Conservation (phyloP, 2,113 vertebrate genomes). For the Azemiops feae region DNA sequence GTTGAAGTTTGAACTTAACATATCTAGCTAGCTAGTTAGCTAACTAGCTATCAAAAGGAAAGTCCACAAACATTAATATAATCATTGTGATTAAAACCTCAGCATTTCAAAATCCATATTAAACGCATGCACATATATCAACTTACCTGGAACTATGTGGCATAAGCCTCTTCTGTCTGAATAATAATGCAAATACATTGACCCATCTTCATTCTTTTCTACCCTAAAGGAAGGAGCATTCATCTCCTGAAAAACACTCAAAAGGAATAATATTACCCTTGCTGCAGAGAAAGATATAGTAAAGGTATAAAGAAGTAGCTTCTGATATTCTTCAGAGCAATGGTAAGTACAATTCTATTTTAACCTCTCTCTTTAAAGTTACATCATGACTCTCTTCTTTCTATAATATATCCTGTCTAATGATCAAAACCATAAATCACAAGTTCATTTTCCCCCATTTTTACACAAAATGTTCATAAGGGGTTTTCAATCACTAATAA, state of each 20-base stretch:
- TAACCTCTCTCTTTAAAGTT: not conserved
- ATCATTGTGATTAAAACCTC: not conserved
- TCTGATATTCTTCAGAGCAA: not conserved
- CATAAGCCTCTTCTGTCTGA: conserved; percentile 76
- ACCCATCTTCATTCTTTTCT: conserved; percentile 73
- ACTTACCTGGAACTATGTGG: conserved; percentile 73
- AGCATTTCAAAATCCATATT: not conserved
- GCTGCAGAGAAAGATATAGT: not conserved
- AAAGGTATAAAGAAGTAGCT: not conserved
- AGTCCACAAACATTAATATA: not conserved
- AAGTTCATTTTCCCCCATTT: not conserved
- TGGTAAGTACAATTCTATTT: not conserved
- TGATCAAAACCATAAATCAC: not conserved
- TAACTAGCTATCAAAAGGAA: not conserved
- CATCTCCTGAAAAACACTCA: conserved; percentile 68
- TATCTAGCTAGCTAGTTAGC: not conserved
- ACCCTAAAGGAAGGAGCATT: conserved; percentile 77
- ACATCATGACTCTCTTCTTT: not conserved
- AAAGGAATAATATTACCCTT: not conserved
- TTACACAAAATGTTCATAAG: not conserved
- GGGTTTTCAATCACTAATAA: not conserved
- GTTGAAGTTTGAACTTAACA: not conserved
- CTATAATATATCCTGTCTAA: not conserved
- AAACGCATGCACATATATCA: not conserved
- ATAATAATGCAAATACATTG: conserved; percentile 75